Evolutionary conservation across 2,888 invertebrate genomes (phyloP), one percentile per base, ranked within the genome.

Genomic region (Tipula confusa): DNA sequence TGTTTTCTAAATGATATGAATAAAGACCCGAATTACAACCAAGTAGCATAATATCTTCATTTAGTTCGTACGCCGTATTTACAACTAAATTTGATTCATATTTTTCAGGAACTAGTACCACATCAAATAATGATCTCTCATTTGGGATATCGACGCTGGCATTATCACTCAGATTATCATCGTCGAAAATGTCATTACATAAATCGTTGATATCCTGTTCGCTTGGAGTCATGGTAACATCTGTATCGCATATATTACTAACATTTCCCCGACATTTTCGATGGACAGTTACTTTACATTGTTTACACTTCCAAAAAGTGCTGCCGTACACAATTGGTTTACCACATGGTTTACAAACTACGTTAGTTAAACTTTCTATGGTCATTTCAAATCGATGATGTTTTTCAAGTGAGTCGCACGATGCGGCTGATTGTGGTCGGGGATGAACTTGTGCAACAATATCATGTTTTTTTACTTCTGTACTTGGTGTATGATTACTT

Each of bases 271-370:
- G 87, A 82, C 90, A 90, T 84, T 89, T 89, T 5, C 89, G 87
- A 86, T 90, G 90, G 0, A 87, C 86, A 2, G 86, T 87, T 5
- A 84, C 86, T 80, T 89, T 89, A 84, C 90, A 90, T 83, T 89
- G 89, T 82, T 87, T 88, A 84, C 90, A 90, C 18, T 87, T 86
- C 89, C 89, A 89, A 84, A 86, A 89, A 0, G 90, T 86, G 0
- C 87, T 87, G 0, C 88, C 88, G 6, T 86, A 85, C 5, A 88
- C 2, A 18, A 89, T 88, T 0, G 85, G 83, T 33, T 87, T 86
- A 3, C 86, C 85, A 83, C 90, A 90, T 0, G 87, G 88, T 38
- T 87, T 82, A 82, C 90, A 90, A 0, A 64, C 43, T 0, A 79
- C 81, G 0, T 85, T 84, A 13, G 86, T 86, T 13, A 83, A 84